Conservation (phyloP, 2,888 invertebrate genomes). For the Dasypogon diadema region DNA sequence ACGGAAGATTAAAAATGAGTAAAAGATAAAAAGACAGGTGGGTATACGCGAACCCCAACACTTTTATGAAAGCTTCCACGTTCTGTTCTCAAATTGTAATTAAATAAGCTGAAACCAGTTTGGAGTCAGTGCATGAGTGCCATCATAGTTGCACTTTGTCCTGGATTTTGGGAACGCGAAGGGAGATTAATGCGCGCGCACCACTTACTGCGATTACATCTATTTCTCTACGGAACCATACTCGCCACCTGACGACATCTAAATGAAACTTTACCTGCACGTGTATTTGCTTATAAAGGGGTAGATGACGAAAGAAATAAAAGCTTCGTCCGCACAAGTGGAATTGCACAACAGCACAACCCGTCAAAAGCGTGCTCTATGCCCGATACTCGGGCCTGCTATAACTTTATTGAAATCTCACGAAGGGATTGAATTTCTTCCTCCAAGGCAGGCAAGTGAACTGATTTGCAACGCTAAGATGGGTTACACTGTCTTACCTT, state of each 20-base stretch:
- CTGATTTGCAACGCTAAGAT: not conserved
- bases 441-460: conserved; percentile 35
- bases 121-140: not conserved
- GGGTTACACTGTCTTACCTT: not conserved
- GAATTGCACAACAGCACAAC: not conserved
- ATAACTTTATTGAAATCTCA: not conserved
- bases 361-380: not conserved
- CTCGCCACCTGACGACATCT: conserved; percentile 57
- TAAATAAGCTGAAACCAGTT: not conserved
- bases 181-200: conserved; percentile 39
- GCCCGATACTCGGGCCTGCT: not conserved
- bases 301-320: not conserved
- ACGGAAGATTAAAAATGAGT: not conserved
- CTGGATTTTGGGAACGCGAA: conserved; percentile 8
- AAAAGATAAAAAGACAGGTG: conserved; percentile 6
- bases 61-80: conserved; percentile 14
- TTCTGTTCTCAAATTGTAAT: not conserved
- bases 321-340: conserved; percentile 1
- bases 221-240: conserved; percentile 3
- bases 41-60: not conserved
- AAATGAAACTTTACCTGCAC: conserved; percentile 58
- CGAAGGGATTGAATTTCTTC: conserved; percentile 29
- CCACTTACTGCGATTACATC: not conserved
- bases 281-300: conserved; percentile 58
- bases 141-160: not conserved